A percentile compares a stretch with the other conserved stretches of the same genome.
Evolutionary conservation across 1,140 invertebrate genomes (phyloP).

Genomic region (Lasioglossum albipes): DNA sequence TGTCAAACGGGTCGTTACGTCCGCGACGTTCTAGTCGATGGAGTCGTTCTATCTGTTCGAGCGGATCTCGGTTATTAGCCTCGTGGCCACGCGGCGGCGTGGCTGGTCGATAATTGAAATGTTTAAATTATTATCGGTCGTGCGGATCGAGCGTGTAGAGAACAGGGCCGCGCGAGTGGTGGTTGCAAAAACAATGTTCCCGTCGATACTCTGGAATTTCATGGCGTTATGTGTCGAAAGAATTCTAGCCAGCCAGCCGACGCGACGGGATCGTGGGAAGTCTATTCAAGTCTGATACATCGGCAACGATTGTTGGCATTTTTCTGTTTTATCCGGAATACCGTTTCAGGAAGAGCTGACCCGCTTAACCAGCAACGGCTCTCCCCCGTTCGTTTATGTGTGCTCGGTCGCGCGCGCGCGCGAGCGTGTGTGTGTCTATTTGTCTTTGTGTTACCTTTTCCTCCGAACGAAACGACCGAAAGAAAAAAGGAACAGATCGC

Average conservation of each 20-base stretch:
- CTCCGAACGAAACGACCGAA: slow-evolving; percentile 25
- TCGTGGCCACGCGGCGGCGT: too few species aligned
- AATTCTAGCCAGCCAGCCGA: background rate
- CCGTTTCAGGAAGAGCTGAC: slow-evolving; percentile 26
- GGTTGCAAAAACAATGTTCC: background rate
- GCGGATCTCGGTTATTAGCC: background rate
- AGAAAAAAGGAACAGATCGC: slow-evolving; percentile 49
- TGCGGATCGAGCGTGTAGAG: background rate
- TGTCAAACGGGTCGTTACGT: too few species aligned
- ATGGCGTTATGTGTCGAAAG: slow-evolving; percentile 16
- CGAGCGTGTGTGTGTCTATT: background rate
- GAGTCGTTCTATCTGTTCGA: background rate
- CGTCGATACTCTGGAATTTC: slow-evolving; percentile 18
- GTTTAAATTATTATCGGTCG: background rate
- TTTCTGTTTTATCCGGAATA: slow-evolving; percentile 30
- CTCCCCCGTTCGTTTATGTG: background rate
- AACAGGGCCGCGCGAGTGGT: too few species aligned
- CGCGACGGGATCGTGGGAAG: slow-evolving; percentile 25
- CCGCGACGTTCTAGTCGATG: background rate
- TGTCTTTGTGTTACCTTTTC: slow-evolving; percentile 22
- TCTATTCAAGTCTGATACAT: slow-evolving; percentile 42
- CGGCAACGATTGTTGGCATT: slow-evolving; percentile 21
- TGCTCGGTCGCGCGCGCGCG: too few species aligned
- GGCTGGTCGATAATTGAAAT: background rate
- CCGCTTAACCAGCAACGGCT: slow-evolving; percentile 16